These are phyloP conservation scores for Setipinna tenuifilis DNA, from an alignment of 2,797 vertebrate species.

Conservation along the genomic window DNA sequence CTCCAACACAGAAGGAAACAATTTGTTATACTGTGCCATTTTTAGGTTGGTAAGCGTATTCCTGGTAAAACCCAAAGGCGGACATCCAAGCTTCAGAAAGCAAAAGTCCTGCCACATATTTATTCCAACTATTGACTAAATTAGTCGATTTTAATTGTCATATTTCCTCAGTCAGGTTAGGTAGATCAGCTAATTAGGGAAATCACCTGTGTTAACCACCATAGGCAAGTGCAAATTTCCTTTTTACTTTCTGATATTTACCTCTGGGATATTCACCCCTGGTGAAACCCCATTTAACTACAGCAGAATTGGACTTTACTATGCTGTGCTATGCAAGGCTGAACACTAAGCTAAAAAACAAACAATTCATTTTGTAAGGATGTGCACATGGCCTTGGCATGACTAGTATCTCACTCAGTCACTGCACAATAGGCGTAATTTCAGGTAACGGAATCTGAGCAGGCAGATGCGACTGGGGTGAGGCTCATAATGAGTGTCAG, in stretches of 20 bases:
- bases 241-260: no score
- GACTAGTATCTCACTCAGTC: neutral
- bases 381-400: neutral
- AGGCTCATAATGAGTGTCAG: neutral
- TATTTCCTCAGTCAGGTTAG: no score
- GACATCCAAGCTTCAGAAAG: no score
- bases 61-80: neutral
- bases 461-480: neutral
- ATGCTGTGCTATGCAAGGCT: neutral
- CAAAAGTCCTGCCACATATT: no score
- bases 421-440: neutral
- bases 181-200: no score
- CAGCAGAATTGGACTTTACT: neutral
- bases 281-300: neutral
- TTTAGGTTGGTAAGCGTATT: neutral
- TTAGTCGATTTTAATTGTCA: no score
- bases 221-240: no score
- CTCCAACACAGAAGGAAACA: neutral
- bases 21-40: neutral
- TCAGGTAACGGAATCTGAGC: conserved; percentile 11
- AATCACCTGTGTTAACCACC: no score
- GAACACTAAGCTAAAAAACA: neutral
- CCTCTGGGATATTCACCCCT: no score
- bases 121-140: no score
- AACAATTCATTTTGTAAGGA: neutral